Base-by-base conservation (phyloP, 2,113 vertebrate genomes). In the Piaya cayana region DNA sequence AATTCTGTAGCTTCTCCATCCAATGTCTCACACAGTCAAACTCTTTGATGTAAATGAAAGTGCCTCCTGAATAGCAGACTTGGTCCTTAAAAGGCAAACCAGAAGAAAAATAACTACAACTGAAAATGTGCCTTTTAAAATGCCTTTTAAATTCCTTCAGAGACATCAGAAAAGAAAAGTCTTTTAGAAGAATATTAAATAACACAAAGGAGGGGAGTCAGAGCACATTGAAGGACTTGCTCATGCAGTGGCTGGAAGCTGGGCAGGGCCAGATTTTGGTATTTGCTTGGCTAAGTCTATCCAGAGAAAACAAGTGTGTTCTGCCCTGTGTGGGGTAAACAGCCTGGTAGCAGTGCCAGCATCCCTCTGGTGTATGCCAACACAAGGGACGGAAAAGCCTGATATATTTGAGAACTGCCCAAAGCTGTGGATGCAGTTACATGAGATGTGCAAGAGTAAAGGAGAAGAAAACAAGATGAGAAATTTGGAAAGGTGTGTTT, bases 41-140 rank as follows among this genome's bases (percentile, higher is more conserved):
- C 14, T 59, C 47, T 60, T 68, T 37, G 36, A 37, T 77, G 32
- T 69, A 36, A 67, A 45, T 50, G 42, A 56, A 64, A 56, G 37
- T 47, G 39, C 42, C 0, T 0, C 18, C 47, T 52, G 36, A 76
- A 6, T 39, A 42, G 58, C 37, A 96, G 64, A 93, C 88, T 94
- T 93, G 88, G 83, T 56, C 90, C 58, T 95, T 92, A 94, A 92
- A 97, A 96, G 71, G 77, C 86, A 94, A 96, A 97, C 88, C 26
- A 50, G 80, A 95, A 86, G 83, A 83, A 95, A 94, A 78, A 59
- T 30, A 70, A 37, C 34, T 26, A 45, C 78, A 76, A 50, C 67
- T 96, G 92, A 96, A 94, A 84, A 70, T 45, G 22, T 71, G 53
- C 64, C 90, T 84, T 39, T 39, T 8, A 27, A 93, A 91, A n/a